Evolutionary conservation across 2,113 vertebrate species (phyloP).

Genomic region (Phyllostomus hastatus): DNA sequence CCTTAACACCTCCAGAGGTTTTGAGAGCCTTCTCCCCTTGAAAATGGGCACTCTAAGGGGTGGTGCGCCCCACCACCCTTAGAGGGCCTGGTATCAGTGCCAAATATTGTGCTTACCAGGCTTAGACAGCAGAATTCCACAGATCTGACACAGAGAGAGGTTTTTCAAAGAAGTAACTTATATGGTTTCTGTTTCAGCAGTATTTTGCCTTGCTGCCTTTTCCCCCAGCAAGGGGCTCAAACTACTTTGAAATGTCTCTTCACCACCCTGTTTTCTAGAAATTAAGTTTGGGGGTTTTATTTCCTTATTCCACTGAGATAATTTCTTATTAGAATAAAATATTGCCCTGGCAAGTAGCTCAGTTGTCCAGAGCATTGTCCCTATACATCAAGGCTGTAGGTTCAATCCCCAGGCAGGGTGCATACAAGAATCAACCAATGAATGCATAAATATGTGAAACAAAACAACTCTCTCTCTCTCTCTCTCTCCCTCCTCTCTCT

Average conservation of each 20-base stretch:
- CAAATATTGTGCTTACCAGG: neutral
- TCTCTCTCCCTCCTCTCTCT: too few relatives aligned
- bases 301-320: neutral
- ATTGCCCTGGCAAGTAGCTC: too few relatives aligned
- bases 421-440: too few relatives aligned
- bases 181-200: neutral
- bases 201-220: neutral
- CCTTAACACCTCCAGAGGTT: neutral
- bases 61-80: neutral
- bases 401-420: too few relatives aligned
- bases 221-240: neutral
- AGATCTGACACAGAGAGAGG: constrained; percentile 11
- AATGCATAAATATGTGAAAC: too few relatives aligned
- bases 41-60: neutral
- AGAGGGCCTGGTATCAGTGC: neutral
- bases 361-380: too few relatives aligned
- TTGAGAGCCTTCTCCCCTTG: neutral
- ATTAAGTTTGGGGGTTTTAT: constrained; percentile 3
- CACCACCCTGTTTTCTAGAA: neutral
- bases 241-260: neutral
- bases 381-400: too few relatives aligned
- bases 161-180: constrained; percentile 41
- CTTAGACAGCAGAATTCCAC: neutral
- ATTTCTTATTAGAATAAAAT: neutral
- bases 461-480: too few relatives aligned